Conservation (phyloP, 2,797 vertebrate species). For the Erithacus rubecula region DNA sequence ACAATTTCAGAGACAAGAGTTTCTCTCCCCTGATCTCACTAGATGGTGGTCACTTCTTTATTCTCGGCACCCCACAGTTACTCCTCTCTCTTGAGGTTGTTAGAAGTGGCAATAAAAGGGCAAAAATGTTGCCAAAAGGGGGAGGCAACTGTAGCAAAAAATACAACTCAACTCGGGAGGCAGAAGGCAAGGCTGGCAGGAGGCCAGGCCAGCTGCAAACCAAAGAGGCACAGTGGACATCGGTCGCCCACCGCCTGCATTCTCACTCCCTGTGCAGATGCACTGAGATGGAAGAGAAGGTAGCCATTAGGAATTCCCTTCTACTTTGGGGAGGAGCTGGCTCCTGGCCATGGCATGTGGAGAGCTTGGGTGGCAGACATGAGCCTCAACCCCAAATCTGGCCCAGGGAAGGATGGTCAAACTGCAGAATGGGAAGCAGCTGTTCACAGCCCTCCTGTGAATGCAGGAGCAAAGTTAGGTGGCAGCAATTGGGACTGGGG, state of each 20-base stretch:
- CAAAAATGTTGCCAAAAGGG: neutral
- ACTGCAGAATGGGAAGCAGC: neutral
- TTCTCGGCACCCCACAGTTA: neutral
- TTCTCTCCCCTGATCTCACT: slow-evolving; percentile 38
- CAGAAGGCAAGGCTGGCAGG: neutral
- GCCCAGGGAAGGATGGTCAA: neutral
- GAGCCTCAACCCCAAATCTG: neutral
- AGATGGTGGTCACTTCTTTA: slow-evolving; percentile 32
- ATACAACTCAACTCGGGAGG: accelerated
- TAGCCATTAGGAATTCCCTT: neutral
- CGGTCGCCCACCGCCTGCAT: neutral
- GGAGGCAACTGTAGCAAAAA: neutral
- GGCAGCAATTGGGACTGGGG: neutral
- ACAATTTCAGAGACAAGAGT: slow-evolving; percentile 6
- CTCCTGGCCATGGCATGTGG: neutral
- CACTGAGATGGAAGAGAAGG: neutral
- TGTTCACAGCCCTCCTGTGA: neutral
- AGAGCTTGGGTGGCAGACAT: neutral
- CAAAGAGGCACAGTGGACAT: neutral
- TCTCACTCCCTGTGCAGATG: accelerated
- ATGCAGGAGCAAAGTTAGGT: neutral
- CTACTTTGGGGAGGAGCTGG: neutral
- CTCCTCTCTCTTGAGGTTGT: neutral
- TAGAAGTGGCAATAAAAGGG: neutral
- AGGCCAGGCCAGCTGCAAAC: slow-evolving; percentile 17